phyloP scores from a whole-genome alignment of 2,797 vertebrate species.

The Phylloscopus collybita region DNA sequence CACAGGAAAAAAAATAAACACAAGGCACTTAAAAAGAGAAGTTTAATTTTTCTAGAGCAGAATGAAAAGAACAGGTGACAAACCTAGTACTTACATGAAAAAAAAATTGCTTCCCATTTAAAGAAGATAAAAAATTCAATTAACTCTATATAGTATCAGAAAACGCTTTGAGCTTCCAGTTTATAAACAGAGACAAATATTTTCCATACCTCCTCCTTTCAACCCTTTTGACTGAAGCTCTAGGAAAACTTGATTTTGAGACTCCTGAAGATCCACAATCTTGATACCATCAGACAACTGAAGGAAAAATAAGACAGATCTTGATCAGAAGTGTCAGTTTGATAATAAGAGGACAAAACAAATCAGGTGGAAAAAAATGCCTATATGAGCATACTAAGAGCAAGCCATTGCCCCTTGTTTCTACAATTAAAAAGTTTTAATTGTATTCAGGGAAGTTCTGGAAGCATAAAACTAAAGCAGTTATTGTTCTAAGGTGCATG shows the following conservation, averaged over 20 bases:
- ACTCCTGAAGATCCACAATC: slow-evolving; percentile 82
- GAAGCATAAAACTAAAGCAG: neutral
- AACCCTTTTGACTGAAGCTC: slow-evolving; percentile 89
- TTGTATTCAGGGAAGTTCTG: neutral
- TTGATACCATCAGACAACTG: slow-evolving; percentile 85
- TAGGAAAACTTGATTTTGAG: slow-evolving; percentile 84
- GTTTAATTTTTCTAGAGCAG: neutral
- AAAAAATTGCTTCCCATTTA: neutral
- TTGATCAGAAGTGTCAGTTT: neutral
- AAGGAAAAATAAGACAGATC: neutral
- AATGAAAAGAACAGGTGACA: neutral
- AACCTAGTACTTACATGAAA: neutral
- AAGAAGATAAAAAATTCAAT: neutral
- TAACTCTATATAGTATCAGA: neutral
- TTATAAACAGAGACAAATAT: neutral
- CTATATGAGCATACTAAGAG: neutral
- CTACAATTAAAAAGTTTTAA: neutral
- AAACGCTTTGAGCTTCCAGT: neutral
- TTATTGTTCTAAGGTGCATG: neutral
- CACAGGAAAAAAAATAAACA: neutral
- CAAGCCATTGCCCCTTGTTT: neutral
- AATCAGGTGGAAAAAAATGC: neutral
- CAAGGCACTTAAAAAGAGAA: neutral
- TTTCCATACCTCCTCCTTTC: slow-evolving; percentile 90
- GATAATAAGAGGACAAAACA: neutral